Evolutionary conservation across 1,140 invertebrate genomes (phyloP).

Genomic region (Aleiodes sp.): DNA sequence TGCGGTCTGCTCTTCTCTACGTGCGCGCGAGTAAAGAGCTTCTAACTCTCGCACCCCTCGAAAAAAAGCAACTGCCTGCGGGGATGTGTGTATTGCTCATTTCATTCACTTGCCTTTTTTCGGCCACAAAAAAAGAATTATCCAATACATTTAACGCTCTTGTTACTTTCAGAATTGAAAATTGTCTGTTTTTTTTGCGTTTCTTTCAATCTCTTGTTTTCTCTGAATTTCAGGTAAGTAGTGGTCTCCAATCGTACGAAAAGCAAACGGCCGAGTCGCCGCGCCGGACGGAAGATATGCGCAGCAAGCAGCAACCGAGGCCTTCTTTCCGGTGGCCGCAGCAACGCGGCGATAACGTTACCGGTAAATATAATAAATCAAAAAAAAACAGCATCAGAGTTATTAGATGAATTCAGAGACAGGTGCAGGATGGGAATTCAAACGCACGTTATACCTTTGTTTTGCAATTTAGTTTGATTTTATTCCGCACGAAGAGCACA

Average conservation of each 20-base stretch:
- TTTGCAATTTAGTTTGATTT: no score
- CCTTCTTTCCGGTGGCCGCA: constrained; percentile 67
- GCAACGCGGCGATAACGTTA: constrained; percentile 65
- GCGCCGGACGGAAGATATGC: constrained; percentile 64
- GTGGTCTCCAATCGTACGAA: constrained; percentile 64
- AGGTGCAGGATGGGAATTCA: no score
- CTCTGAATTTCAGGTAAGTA: constrained; percentile 63
- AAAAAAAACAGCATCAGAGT: neutral
- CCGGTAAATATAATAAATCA: constrained; percentile 60
- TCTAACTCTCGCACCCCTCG: no score
- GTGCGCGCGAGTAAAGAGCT: constrained; percentile 27
- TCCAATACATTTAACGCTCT: no score
- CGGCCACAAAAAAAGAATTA: no score
- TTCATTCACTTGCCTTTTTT: no score
- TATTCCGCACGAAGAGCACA: no score
- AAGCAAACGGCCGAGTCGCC: constrained; percentile 57
- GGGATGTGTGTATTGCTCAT: no score
- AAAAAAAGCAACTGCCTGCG: no score
- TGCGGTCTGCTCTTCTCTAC: constrained; percentile 37
- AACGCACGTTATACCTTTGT: no score
- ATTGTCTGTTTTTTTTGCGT: neutral
- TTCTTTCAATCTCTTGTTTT: constrained; percentile 32
- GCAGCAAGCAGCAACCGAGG: constrained; percentile 67
- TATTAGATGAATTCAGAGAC: neutral
- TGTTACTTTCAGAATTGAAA: no score